A percentile compares a stretch with the other conserved stretches of the same genome.
Evolutionary conservation across 2,113 vertebrate genomes (phyloP).

Genomic region (Cinclus mexicanus): DNA sequence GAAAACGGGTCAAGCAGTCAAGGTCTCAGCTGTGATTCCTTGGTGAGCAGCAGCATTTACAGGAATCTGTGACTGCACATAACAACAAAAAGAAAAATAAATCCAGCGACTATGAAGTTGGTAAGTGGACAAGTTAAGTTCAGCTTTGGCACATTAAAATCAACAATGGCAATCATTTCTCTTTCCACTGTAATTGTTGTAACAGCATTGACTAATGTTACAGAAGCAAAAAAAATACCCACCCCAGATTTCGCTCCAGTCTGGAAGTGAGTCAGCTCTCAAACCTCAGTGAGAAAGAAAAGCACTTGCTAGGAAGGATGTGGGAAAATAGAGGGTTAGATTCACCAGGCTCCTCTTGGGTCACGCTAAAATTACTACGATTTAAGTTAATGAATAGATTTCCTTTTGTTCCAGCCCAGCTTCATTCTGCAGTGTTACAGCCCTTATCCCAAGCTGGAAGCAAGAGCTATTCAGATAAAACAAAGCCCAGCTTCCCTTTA

Average conservation of each 20-base stretch:
- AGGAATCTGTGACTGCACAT: background rate
- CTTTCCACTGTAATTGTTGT: background rate
- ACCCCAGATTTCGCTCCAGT: slow-evolving; percentile 17
- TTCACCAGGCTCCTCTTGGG: slow-evolving; percentile 57
- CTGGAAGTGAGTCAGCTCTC: slow-evolving; percentile 44
- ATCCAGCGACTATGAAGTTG: background rate
- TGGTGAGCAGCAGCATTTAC: background rate
- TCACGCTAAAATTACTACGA: slow-evolving; percentile 65
- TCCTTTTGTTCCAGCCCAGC: slow-evolving; percentile 55
- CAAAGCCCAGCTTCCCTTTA: slow-evolving; percentile 48
- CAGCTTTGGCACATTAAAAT: slow-evolving; percentile 14
- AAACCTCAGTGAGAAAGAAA: slow-evolving; percentile 39
- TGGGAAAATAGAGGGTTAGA: slow-evolving; percentile 63
- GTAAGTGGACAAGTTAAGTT: slow-evolving; percentile 22
- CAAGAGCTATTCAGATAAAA: slow-evolving; percentile 48
- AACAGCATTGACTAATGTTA: background rate
- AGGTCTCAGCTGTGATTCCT: background rate
- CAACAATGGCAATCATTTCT: background rate
- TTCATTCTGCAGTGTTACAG: slow-evolving; percentile 39
- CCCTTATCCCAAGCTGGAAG: slow-evolving; percentile 40
- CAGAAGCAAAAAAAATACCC: background rate
- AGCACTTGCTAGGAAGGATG: slow-evolving; percentile 51
- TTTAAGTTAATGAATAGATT: slow-evolving; percentile 63
- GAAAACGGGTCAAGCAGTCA: background rate
- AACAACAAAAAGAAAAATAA: background rate